These are phyloP conservation scores for Panulirus ornatus DNA, from an alignment of 1,140 invertebrate species.

Conservation along the genomic window DNA sequence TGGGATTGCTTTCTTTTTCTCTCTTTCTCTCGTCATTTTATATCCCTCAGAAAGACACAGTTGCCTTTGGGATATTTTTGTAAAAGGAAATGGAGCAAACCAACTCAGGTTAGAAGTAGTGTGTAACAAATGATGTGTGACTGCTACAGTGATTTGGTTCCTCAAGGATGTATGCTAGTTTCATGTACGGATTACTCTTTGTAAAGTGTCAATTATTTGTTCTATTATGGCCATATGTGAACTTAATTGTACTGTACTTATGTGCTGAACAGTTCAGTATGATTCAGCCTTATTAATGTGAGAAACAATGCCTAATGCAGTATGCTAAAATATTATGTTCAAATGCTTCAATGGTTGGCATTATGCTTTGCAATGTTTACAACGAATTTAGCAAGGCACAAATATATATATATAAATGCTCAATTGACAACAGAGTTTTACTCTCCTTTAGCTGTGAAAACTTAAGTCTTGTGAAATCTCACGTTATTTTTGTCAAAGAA, in stretches of 20 bases:
- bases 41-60: too few species aligned
- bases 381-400: slow-evolving; percentile 16
- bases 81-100: background rate
- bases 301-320: background rate
- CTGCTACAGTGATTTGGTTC: background rate
- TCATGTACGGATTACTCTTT: background rate
- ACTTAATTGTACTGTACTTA: background rate
- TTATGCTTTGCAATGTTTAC: slow-evolving; percentile 9
- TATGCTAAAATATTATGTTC: background rate
- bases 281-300: background rate
- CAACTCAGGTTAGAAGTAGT: slow-evolving; percentile 8
- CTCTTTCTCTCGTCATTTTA: too few species aligned
- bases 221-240: background rate
- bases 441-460: background rate
- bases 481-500: too few species aligned
- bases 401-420: slow-evolving; percentile 3
- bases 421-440: background rate
- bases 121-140: background rate
- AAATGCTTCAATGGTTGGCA: background rate
- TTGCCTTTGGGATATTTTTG: background rate
- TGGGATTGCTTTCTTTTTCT: too few species aligned
- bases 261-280: background rate
- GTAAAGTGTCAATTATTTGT: background rate
- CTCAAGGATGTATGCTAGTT: background rate
- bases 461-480: too few species aligned